Evolutionary conservation across 2,888 invertebrate species (phyloP).

Genomic region (Adineta ricciae): DNA sequence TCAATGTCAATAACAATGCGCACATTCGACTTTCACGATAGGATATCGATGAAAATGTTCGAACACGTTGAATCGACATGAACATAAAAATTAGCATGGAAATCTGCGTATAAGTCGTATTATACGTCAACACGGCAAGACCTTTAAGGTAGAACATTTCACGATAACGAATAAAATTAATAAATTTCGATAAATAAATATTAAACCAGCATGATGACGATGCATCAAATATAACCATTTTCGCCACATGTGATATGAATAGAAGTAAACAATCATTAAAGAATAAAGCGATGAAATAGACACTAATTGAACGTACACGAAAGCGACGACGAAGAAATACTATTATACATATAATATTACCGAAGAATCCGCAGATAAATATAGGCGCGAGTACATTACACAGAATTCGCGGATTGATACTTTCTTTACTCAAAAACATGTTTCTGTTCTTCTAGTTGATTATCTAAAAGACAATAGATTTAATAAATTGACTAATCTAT

Average conservation of each 20-base stretch:
- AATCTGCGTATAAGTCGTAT: constrained; percentile 19
- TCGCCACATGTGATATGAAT: background rate
- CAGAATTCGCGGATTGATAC: constrained; percentile 1
- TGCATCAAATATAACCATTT: constrained; percentile 19
- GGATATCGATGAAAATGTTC: constrained; percentile 15
- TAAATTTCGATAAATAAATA: constrained; percentile 5
- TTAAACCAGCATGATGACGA: constrained; percentile 12
- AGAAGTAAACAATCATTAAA: constrained; percentile 21
- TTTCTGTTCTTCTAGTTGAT: background rate
- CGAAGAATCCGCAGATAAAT: constrained; percentile 3
- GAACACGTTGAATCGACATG: constrained; percentile 15
- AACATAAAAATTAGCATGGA: constrained; percentile 14
- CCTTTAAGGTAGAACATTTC: background rate
- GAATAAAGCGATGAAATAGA: constrained; percentile 19
- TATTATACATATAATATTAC: constrained; percentile 22
- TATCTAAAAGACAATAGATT: constrained; percentile 1
- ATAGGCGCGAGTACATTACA: constrained; percentile 10
- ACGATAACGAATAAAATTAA: background rate
- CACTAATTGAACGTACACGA: constrained; percentile 16
- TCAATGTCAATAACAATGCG: constrained; percentile 4
- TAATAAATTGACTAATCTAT: no score
- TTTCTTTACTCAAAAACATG: constrained; percentile 15
- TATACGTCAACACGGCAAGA: background rate
- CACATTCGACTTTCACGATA: constrained; percentile 21
- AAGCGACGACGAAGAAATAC: constrained; percentile 13